These are phyloP conservation scores for Prinia subflava DNA, from an alignment of 2,113 vertebrate genomes.

Conservation along the genomic window DNA sequence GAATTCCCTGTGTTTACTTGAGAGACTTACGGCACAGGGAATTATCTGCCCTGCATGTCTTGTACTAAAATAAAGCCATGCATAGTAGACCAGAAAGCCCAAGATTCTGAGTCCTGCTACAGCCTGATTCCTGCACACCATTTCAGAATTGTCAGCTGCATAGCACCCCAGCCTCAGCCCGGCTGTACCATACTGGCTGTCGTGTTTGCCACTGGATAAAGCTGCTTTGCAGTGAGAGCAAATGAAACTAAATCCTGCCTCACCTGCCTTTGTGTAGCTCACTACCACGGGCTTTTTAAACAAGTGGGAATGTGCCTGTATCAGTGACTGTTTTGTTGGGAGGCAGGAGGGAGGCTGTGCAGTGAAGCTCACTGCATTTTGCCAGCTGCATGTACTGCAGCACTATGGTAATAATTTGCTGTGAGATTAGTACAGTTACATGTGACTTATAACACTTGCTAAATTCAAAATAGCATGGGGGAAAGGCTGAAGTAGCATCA, in stretches of 20 bases:
- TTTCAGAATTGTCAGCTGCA: background rate
- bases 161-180: background rate
- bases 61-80: background rate
- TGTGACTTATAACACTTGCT: conserved; percentile 17
- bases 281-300: background rate
- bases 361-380: background rate
- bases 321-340: background rate
- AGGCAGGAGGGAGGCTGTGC: background rate
- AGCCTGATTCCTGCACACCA: background rate
- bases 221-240: background rate
- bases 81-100: background rate
- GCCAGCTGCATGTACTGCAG: conserved; percentile 22
- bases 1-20: background rate
- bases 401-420: background rate
- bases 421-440: background rate
- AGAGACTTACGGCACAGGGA: background rate
- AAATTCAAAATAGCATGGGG: background rate
- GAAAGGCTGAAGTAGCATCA: conserved; percentile 6
- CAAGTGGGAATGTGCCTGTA: background rate
- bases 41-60: background rate
- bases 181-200: background rate
- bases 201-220: rapidly evolving
- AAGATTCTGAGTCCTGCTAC: background rate
- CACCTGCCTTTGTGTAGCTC: background rate
- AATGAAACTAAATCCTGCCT: background rate